Conservation (phyloP, 2,888 invertebrate genomes). For the Clitarchus hookeri region DNA sequence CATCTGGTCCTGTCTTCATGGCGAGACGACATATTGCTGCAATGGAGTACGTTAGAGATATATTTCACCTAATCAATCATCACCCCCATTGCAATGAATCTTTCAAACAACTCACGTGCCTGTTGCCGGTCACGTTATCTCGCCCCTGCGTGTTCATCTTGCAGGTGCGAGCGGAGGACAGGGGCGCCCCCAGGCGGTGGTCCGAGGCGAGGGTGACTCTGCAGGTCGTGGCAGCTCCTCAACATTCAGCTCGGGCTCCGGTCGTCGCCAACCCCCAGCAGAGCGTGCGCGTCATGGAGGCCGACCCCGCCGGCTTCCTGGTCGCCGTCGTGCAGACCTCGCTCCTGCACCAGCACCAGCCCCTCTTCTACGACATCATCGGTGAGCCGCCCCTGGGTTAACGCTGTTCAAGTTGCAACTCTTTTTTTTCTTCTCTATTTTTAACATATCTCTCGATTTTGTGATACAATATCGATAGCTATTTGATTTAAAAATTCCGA, state of each 20-base stretch:
- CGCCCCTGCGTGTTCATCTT: neutral
- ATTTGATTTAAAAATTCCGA: too few species aligned
- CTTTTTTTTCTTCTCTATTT: too few species aligned
- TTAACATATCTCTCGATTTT: too few species aligned
- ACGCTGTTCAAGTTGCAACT: too few species aligned
- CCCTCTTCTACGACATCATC: constrained; percentile 88
- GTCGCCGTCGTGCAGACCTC: constrained; percentile 83
- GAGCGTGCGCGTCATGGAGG: constrained; percentile 77
- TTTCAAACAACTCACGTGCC: too few species aligned
- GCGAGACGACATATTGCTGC: too few species aligned
- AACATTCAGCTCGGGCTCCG: constrained; percentile 65
- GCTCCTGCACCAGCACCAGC: constrained; percentile 79
- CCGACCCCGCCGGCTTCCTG: constrained; percentile 83
- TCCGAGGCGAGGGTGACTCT: constrained; percentile 77
- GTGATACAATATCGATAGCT: too few species aligned
- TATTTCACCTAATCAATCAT: too few species aligned
- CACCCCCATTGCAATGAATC: too few species aligned
- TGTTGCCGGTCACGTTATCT: too few species aligned
- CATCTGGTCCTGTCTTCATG: too few species aligned
- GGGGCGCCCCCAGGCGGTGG: constrained; percentile 73
- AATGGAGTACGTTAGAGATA: too few species aligned
- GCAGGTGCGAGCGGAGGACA: constrained; percentile 81
- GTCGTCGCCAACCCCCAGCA: constrained; percentile 65
- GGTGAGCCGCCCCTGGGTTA: constrained; percentile 58
- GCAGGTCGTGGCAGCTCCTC: constrained; percentile 63